These are phyloP conservation scores for Falco novaeseelandiae DNA, from an alignment of 2,797 vertebrate genomes.

Conservation along the genomic window DNA sequence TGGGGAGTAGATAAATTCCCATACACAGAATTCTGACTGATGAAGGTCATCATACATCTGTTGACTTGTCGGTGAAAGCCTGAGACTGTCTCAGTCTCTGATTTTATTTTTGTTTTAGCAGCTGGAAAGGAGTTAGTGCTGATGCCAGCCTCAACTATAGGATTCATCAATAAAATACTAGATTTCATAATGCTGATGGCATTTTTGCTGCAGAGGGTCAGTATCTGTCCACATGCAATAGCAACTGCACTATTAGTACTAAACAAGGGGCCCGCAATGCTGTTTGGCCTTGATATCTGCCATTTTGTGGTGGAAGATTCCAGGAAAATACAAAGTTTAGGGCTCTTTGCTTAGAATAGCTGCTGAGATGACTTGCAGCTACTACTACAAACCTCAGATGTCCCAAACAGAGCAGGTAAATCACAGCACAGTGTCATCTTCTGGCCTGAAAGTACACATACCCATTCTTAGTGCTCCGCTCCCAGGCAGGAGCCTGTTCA, in stretches of 20 bases:
- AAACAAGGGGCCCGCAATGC: background rate
- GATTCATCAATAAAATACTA: background rate
- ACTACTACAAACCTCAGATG: background rate
- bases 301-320: background rate
- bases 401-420: background rate
- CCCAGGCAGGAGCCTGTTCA: background rate
- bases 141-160: background rate
- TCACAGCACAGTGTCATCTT: background rate
- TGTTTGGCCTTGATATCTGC: background rate
- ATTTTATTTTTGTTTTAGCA: background rate
- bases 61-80: background rate
- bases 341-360: background rate
- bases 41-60: background rate
- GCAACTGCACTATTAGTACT: background rate
- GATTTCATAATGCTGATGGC: background rate
- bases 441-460: background rate
- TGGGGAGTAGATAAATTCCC: background rate
- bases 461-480: background rate
- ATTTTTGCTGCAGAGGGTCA: background rate
- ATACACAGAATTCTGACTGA: background rate
- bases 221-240: background rate
- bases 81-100: background rate
- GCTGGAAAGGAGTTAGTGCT: background rate
- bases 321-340: background rate
- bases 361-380: background rate